phyloP scores from a whole-genome alignment of 2,888 invertebrate species.

The Drosophila cyrtoloma region DNA sequence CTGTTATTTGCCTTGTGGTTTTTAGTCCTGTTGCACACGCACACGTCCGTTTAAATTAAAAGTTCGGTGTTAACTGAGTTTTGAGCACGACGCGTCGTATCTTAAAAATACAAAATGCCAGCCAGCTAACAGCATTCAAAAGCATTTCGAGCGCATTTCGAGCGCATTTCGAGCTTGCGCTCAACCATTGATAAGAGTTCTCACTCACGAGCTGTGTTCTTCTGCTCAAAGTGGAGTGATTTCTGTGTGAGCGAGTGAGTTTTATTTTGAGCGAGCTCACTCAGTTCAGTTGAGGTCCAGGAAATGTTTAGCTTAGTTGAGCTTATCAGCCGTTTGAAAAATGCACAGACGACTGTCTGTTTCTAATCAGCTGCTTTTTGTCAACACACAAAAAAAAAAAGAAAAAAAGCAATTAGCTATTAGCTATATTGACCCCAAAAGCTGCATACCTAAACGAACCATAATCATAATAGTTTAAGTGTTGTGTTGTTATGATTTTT shows the following conservation, averaged over 20 bases:
- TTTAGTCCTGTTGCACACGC: conserved; percentile 39
- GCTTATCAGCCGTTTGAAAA: conserved; percentile 17
- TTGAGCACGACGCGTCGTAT: conserved; percentile 42
- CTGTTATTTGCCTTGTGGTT: conserved; percentile 6
- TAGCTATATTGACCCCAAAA: not conserved
- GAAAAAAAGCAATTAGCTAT: not conserved
- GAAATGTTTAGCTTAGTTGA: not conserved
- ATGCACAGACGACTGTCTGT: not conserved
- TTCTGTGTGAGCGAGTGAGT: not conserved
- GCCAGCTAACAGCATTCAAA: conserved; percentile 34
- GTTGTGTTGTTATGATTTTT: not conserved
- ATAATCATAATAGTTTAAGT: conserved; percentile 4
- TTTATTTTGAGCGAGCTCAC: not conserved
- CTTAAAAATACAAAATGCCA: conserved; percentile 53
- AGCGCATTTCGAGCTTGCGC: conserved; percentile 34
- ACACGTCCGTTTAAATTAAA: conserved; percentile 83
- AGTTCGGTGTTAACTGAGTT: conserved; percentile 83
- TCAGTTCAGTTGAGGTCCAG: not conserved
- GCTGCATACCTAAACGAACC: not conserved
- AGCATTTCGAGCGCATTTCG: conserved; percentile 21
- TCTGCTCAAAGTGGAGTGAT: conserved; percentile 15
- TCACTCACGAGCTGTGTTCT: conserved; percentile 31
- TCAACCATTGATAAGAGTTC: conserved; percentile 50
- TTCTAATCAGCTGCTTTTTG: conserved; percentile 24
- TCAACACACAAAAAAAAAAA: conserved; percentile 1